Evolutionary conservation across 92 coral and sea anemone genomes (phyloP).

Genomic region (Palythoa grandiflora): DNA sequence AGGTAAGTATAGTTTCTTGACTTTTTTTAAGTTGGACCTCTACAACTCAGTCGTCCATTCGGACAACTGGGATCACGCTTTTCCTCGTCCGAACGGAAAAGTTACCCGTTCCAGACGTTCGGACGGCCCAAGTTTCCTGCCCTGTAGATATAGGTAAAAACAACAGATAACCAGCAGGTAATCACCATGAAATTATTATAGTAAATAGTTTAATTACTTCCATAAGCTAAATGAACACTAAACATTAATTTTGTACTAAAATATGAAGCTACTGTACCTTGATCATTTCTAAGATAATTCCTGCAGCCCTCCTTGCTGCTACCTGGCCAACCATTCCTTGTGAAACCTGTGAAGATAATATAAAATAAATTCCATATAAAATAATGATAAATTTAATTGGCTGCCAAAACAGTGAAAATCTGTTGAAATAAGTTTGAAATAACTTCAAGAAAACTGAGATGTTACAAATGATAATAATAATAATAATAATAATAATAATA

Average conservation of each 20-base stretch:
- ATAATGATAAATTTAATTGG: neutral
- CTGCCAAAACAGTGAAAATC: neutral
- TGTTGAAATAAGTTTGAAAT: neutral
- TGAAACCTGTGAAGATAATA: conserved; percentile 72
- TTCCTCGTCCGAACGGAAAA: no score
- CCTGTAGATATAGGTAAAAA: no score
- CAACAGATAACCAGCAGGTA: no score
- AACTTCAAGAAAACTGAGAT: no score
- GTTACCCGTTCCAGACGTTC: no score
- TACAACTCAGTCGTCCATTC: no score
- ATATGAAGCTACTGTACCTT: conserved; percentile 60
- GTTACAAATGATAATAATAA: neutral
- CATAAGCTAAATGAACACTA: neutral
- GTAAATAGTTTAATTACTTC: no score
- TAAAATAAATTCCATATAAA: neutral
- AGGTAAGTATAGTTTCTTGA: no score
- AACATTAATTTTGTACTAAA: neutral
- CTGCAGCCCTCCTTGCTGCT: conserved; percentile 97
- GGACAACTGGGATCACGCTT: no score
- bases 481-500: neutral
- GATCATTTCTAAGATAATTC: conserved; percentile 96
- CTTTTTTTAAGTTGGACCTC: no score
- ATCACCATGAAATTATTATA: no score
- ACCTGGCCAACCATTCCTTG: conserved; percentile 99
- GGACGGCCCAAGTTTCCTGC: no score